Percentiles rank a stretch among this genome's conserved stretches.
These are phyloP conservation scores for Bhutanitis thaidina DNA, from an alignment of 2,888 invertebrate genomes.

Conservation along the genomic window DNA sequence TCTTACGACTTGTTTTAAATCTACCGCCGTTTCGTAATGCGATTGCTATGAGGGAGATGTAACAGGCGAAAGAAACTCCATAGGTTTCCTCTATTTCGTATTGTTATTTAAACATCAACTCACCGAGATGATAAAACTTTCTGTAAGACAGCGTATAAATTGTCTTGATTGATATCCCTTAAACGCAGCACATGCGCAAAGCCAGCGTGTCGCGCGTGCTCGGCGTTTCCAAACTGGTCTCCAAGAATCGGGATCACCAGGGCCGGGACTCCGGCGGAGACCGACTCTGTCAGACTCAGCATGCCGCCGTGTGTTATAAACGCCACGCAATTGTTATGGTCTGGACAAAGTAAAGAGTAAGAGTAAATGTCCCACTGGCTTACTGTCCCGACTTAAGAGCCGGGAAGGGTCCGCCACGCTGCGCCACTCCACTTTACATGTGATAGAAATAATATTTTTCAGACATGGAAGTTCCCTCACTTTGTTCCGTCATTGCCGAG, in stretches of 20 bases:
- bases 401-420: too few relatives aligned
- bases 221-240: slow-evolving; percentile 67
- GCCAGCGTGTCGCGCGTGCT: slow-evolving; percentile 38
- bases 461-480: too few relatives aligned
- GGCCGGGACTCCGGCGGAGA: slow-evolving; percentile 72
- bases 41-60: too few relatives aligned
- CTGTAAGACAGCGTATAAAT: slow-evolving; percentile 51
- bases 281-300: slow-evolving; percentile 73
- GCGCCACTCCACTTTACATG: too few relatives aligned
- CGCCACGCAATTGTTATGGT: slow-evolving; percentile 79
- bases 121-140: slow-evolving; percentile 64
- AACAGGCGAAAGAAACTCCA: too few relatives aligned
- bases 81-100: too few relatives aligned
- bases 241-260: slow-evolving; percentile 77
- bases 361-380: too few relatives aligned
- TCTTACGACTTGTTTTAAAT: too few relatives aligned
- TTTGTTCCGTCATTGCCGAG: too few relatives aligned
- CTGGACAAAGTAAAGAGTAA: slow-evolving; percentile 40
- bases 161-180: slow-evolving; percentile 57
- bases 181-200: slow-evolving; percentile 61
- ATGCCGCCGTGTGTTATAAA: slow-evolving; percentile 74
- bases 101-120: slow-evolving; percentile 23
- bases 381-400: too few relatives aligned
- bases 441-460: too few relatives aligned
- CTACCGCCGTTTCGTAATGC: too few relatives aligned